Base-by-base conservation (phyloP, 2,888 invertebrate species). In the Cremastobaeus sp. region DNA sequence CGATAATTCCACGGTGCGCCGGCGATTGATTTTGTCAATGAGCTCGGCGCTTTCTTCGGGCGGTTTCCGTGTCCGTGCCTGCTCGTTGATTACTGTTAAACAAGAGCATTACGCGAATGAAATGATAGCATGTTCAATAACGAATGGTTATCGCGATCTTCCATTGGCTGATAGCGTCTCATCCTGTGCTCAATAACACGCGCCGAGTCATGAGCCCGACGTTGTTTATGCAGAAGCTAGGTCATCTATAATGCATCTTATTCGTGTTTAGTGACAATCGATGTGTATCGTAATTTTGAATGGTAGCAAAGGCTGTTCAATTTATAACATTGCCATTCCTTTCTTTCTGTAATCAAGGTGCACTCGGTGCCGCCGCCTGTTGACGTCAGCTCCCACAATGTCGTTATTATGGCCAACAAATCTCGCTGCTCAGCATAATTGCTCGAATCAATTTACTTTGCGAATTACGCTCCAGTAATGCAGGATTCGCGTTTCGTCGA, bases 201-300 rank as follows among this genome's bases (percentile, higher is more conserved):
- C 39, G 15, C 17, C 12, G 50, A 70, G 39, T 55, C 28, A 41
- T 35, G 28, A 8, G 18, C 2, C 35, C 32, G 21, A 9, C 28
- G 25, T 41, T 25, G 48, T 43, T 47, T 64, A 34, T 62, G 64
- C 41, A 50, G 35, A 6, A 55, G 37, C 43, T 59, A 68, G 52
- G 71, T 79, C 81, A 82, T 84, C 77, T 76, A 82, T 81, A 83
- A 82, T 82, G 81, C 79, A 84, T 77, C 79, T 81, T 77, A 80
- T 83, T 83, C 81, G 79, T 77, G 66, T 43, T 11, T 52, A 54
- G 57, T 64, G 37, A 55, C 77, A 77, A 79, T 81, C 78, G 79
- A 81, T 71, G 59, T 76, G 74, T 59, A 74, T 78, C 59, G 65
- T 74, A 50, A 78, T 82, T 81, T 79, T 69, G 37, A 65, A 47